These are phyloP conservation scores for Galeopterus variegatus DNA, from an alignment of 2,113 vertebrate genomes.

Conservation along the genomic window DNA sequence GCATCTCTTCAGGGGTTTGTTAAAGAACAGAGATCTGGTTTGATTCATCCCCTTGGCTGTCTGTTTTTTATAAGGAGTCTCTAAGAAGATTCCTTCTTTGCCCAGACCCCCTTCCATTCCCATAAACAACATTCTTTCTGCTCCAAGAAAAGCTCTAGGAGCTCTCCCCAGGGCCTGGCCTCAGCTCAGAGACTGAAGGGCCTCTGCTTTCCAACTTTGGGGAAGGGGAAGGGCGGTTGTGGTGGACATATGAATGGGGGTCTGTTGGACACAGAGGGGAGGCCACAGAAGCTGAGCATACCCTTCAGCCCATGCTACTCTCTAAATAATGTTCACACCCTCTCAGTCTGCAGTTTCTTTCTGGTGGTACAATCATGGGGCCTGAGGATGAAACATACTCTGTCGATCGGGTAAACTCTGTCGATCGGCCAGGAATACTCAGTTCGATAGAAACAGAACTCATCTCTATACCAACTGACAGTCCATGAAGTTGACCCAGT, in stretches of 20 bases:
- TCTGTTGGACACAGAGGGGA: not conserved
- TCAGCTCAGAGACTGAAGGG: not conserved
- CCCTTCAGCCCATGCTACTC: not conserved
- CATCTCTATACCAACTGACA: not conserved
- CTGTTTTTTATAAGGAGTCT: not conserved
- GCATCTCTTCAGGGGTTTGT: not conserved
- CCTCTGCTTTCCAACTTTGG: not conserved
- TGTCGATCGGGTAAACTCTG: not conserved
- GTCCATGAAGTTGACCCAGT: not conserved
- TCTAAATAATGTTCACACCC: not conserved
- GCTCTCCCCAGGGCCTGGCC: not conserved
- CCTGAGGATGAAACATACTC: not conserved
- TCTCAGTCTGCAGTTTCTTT: not conserved
- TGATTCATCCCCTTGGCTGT: not conserved
- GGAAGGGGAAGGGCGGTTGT: not conserved
- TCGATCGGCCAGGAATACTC: slow-evolving; percentile 12
- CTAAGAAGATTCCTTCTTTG: not conserved
- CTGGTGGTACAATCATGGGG: not conserved
- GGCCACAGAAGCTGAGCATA: not conserved
- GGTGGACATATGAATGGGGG: not conserved
- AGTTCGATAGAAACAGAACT: not conserved
- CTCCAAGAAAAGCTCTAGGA: not conserved
- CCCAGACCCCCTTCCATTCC: not conserved
- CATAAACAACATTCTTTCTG: not conserved
- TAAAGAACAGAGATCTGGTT: not conserved